phyloP scores from a whole-genome alignment of 2,888 invertebrate species.

The Xestia ashworthii region DNA sequence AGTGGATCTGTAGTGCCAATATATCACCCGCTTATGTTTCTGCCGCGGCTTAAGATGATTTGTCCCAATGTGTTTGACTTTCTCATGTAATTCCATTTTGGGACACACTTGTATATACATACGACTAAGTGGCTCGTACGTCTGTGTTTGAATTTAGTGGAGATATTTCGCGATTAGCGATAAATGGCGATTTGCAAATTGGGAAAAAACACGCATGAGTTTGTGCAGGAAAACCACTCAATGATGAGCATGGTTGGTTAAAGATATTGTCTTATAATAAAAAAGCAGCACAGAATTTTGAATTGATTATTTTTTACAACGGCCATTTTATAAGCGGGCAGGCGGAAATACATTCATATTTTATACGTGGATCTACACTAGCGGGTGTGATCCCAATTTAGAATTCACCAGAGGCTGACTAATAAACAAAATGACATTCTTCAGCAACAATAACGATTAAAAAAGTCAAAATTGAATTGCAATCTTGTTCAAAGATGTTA shows the following conservation, averaged over 20 bases:
- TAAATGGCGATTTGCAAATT: too few species aligned
- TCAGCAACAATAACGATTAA: background rate
- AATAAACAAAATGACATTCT: background rate
- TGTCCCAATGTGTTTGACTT: constrained; percentile 57
- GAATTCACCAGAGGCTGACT: background rate
- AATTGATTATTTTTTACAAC: background rate
- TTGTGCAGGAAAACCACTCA: background rate
- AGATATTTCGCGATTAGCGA: constrained; percentile 7
- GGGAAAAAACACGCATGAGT: too few species aligned
- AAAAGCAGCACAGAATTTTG: background rate
- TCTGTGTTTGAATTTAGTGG: constrained; percentile 6
- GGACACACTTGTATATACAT: constrained; percentile 37
- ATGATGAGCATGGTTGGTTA: background rate
- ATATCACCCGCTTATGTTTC: constrained; percentile 5
- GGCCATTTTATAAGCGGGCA: background rate
- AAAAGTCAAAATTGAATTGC: background rate
- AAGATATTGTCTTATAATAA: background rate
- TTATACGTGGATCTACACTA: background rate
- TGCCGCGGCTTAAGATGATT: constrained; percentile 32
- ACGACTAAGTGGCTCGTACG: constrained; percentile 32
- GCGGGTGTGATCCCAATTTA: background rate
- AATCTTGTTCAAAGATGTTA: background rate
- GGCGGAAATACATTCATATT: background rate
- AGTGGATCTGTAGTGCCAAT: constrained; percentile 21
- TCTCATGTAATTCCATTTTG: constrained; percentile 55